These are phyloP conservation scores for Typhlichthys eigenmanni DNA, from an alignment of 2,797 vertebrate species.

Conservation along the genomic window DNA sequence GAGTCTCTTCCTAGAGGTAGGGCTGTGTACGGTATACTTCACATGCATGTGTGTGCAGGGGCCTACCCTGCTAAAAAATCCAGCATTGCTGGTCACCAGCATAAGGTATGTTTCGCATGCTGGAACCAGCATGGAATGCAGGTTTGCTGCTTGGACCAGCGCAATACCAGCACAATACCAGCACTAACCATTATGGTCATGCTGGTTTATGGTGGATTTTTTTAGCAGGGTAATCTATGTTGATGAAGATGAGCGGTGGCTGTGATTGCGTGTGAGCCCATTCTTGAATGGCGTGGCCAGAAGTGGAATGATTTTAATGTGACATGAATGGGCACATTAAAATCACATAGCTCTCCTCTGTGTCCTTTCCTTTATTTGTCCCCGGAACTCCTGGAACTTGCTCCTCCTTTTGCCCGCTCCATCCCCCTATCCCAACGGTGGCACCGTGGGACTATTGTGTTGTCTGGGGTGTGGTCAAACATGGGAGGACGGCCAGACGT, in stretches of 20 bases:
- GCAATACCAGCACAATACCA: no score
- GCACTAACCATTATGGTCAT: no score
- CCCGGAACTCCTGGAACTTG: slow-evolving; percentile 42
- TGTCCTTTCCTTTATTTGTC: slow-evolving; percentile 57
- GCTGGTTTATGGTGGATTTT: no score
- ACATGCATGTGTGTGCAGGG: slow-evolving; percentile 1
- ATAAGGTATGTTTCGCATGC: no score
- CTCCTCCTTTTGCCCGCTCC: slow-evolving; percentile 28
- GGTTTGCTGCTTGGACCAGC: no score
- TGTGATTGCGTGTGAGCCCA: slow-evolving; percentile 47
- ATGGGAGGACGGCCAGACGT: slow-evolving; percentile 49
- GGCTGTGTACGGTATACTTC: slow-evolving; percentile 27
- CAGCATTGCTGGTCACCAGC: no score
- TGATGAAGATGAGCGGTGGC: slow-evolving; percentile 24
- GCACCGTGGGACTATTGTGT: slow-evolving; percentile 67
- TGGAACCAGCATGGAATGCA: no score
- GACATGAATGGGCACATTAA: slow-evolving; percentile 70
- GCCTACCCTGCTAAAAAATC: not conserved
- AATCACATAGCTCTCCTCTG: slow-evolving; percentile 56
- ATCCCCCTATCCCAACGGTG: slow-evolving; percentile 42
- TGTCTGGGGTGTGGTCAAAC: slow-evolving; percentile 56
- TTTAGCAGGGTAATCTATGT: not conserved
- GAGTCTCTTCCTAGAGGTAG: slow-evolving; percentile 85
- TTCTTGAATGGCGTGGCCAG: slow-evolving; percentile 37
- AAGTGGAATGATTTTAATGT: slow-evolving; percentile 50